Evolutionary conservation across 2,888 invertebrate genomes (phyloP).

Genomic region (Theretra japonica): DNA sequence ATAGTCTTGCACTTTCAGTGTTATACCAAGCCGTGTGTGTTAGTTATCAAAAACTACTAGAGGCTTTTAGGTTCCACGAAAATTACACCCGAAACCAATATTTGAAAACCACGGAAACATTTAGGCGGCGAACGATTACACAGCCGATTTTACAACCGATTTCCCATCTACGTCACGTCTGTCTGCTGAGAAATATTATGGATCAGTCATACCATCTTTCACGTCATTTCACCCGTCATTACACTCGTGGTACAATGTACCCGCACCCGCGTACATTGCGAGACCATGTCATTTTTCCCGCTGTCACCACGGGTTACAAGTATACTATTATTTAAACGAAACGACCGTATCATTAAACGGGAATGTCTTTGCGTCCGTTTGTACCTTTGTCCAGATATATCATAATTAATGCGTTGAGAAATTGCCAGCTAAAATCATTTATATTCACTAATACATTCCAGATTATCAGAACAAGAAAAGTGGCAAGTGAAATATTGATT

Average conservation of each 20-base stretch:
- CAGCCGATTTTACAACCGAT: no score
- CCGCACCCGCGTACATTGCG: constrained; percentile 36
- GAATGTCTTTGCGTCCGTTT: constrained; percentile 41
- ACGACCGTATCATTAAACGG: constrained; percentile 34
- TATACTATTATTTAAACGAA: constrained; percentile 50
- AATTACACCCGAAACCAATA: no score
- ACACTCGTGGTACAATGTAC: constrained; percentile 41
- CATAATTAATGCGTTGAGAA: constrained; percentile 27
- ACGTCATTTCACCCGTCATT: neutral
- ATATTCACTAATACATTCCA: neutral
- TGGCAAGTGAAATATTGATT: no score
- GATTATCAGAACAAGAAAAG: neutral
- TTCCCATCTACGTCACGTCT: no score
- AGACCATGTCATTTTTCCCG: constrained; percentile 55
- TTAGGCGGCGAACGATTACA: no score
- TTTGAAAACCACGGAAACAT: no score
- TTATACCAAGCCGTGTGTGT: no score
- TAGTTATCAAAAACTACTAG: no score
- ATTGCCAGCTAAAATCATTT: constrained; percentile 19
- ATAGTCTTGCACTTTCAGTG: no score
- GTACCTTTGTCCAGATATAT: constrained; percentile 25
- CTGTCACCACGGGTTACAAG: constrained; percentile 58
- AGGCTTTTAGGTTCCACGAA: no score
- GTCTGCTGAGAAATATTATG: no score
- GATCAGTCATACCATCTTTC: no score